Conservation (phyloP, 53 echinoderm and acorn worm genomes). For the Astropecten irregularis region DNA sequence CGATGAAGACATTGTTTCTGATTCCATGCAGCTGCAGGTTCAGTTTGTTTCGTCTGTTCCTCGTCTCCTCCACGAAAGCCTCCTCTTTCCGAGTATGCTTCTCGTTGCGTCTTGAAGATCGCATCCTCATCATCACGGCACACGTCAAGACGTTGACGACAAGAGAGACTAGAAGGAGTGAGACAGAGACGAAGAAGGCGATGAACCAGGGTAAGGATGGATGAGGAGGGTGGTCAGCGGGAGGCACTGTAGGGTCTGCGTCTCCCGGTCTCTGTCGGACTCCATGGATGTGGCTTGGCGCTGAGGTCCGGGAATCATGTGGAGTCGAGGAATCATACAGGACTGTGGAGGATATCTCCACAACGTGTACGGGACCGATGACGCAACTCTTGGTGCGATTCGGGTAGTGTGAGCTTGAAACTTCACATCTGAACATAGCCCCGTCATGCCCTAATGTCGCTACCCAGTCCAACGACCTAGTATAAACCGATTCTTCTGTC, state of each 20-base stretch:
- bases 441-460: neutral
- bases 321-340: neutral
- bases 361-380: constrained; percentile 27
- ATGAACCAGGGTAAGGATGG: neutral
- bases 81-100: neutral
- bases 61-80: neutral
- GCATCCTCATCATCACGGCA: neutral
- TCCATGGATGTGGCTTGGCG: no score
- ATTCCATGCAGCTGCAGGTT: neutral
- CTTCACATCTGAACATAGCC: neutral
- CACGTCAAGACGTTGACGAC: neutral
- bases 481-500: neutral
- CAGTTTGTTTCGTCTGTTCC: neutral
- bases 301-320: neutral
- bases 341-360: neutral
- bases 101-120: neutral
- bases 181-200: neutral
- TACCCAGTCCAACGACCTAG: neutral
- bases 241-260: neutral
- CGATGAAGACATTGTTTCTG: no score
- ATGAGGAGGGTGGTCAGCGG: neutral
- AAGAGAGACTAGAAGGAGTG: neutral
- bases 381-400: neutral
- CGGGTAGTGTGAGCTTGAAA: constrained; percentile 6
- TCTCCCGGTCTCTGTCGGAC: no score